Conservation (phyloP, 2,113 vertebrate species). For the Urocolius indicus region DNA sequence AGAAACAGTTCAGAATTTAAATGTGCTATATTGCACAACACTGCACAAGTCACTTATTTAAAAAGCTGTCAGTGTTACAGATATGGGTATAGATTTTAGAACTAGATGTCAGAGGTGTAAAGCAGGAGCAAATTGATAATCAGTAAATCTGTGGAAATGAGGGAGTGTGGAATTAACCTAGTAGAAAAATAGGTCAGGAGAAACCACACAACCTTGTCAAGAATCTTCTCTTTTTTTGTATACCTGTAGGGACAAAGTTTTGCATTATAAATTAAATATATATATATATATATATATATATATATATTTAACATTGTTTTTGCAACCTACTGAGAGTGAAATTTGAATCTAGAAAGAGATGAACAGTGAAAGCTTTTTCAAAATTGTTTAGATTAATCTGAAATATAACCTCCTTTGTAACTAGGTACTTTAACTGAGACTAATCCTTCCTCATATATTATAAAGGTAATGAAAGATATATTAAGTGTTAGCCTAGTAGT, state of each 20-base stretch:
- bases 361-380: not conserved
- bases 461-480: not conserved
- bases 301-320: not conserved
- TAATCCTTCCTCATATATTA: not conserved
- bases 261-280: not conserved
- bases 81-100: not conserved
- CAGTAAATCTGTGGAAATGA: not conserved
- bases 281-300: not conserved
- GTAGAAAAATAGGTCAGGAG: not conserved
- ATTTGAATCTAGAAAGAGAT: not conserved
- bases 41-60: not conserved
- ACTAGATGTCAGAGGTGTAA: not conserved
- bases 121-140: not conserved
- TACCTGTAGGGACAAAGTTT: not conserved
- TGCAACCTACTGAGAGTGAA: not conserved
- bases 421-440: not conserved
- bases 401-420: not conserved
- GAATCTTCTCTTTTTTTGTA: not conserved
- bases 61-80: not conserved
- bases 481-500: not conserved
- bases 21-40: not conserved
- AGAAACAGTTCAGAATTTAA: not conserved
- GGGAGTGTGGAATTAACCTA: not conserved
- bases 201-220: not conserved
- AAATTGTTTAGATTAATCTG: not conserved